phyloP scores from a whole-genome alignment of 1,140 invertebrate species.

The Epicauta chinensis region DNA sequence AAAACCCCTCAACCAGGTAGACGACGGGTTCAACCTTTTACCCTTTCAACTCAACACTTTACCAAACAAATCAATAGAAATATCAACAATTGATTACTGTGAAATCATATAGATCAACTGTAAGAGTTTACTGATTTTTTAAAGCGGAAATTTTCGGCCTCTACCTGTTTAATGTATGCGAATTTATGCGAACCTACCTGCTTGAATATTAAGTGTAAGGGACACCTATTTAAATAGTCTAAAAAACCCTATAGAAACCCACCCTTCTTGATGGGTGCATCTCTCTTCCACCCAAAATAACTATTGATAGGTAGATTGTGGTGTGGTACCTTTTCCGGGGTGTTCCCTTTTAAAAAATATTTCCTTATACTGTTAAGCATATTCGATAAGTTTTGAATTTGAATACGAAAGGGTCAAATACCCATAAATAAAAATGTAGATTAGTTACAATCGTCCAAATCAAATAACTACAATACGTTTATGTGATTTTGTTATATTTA shows the following conservation, averaged over 20 bases:
- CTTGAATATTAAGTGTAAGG: slow-evolving; percentile 44
- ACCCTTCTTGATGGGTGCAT: slow-evolving; percentile 12
- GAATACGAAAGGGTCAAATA: slow-evolving; percentile 38
- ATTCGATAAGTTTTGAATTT: slow-evolving; percentile 41
- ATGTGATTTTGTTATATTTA: slow-evolving; percentile 1
- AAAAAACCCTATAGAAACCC: slow-evolving; percentile 19
- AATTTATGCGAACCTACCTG: slow-evolving; percentile 41
- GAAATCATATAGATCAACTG: background rate
- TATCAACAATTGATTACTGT: background rate
- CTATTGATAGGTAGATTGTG: background rate
- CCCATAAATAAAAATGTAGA: slow-evolving; percentile 39
- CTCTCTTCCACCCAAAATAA: background rate
- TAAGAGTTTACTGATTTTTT: background rate
- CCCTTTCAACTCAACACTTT: too few relatives aligned
- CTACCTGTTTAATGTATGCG: slow-evolving; percentile 44
- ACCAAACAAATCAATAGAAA: background rate
- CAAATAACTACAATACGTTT: slow-evolving; percentile 18
- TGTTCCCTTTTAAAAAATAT: background rate
- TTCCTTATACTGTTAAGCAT: slow-evolving; percentile 23
- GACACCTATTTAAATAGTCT: slow-evolving; percentile 36
- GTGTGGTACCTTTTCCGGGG: background rate
- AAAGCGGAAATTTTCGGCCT: slow-evolving; percentile 33
- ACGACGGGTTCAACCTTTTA: background rate
- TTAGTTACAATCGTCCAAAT: slow-evolving; percentile 27
- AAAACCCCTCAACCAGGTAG: slow-evolving; percentile 26